Conservation (phyloP, 2,113 vertebrate genomes). For the Ginglymostoma cirratum region DNA sequence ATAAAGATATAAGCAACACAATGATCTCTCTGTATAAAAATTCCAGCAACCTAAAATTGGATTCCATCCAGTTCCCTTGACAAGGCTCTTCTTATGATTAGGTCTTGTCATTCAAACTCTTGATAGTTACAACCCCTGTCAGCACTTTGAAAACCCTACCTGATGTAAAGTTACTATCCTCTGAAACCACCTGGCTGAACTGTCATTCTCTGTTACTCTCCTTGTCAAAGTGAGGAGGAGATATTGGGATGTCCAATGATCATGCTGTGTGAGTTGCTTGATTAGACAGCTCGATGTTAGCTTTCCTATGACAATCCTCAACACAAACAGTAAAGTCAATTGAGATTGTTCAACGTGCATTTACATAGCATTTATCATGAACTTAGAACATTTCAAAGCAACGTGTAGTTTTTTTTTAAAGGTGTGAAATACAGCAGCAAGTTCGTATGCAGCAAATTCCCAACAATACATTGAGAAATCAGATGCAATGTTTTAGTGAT, state of each 20-base stretch:
- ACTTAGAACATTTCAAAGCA: neutral
- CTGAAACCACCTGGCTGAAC: neutral
- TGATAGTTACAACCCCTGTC: conserved; percentile 12
- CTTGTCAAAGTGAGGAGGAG: conserved; percentile 20
- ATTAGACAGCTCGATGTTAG: neutral
- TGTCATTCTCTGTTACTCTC: neutral
- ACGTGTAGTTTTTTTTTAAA: too few species aligned
- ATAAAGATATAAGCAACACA: conserved; percentile 10
- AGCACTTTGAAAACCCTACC: neutral
- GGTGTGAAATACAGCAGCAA: too few species aligned
- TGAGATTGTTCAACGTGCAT: neutral
- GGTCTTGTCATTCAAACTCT: conserved; percentile 23
- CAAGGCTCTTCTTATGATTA: neutral
- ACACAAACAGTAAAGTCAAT: neutral
- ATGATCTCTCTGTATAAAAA: neutral
- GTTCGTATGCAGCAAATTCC: neutral
- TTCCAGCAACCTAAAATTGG: neutral
- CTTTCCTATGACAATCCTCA: neutral
- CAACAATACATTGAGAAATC: neutral
- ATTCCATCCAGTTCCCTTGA: neutral
- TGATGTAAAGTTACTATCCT: neutral
- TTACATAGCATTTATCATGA: neutral
- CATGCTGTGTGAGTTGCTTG: neutral
- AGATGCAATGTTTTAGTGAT: neutral
- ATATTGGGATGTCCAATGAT: neutral